phyloP scores from a whole-genome alignment of 2,888 invertebrate species.

The Nomada hirtipes region DNA sequence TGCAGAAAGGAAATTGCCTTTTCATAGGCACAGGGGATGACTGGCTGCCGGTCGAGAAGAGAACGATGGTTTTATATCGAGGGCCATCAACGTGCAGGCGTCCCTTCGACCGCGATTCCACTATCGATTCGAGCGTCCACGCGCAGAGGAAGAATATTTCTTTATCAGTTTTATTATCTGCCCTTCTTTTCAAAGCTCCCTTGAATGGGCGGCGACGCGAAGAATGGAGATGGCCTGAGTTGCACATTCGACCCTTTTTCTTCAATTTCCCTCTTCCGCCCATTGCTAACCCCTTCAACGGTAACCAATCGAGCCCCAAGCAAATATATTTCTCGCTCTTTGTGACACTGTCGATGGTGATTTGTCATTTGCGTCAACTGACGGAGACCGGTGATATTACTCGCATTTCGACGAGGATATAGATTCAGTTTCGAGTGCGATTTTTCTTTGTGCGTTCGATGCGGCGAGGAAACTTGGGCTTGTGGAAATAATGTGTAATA shows the following conservation, averaged over 20 bases:
- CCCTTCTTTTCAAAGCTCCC: conserved; percentile 20
- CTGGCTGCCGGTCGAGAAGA: conserved; percentile 31
- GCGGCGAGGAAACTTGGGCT: no score
- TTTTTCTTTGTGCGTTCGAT: background rate
- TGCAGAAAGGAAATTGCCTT: conserved; percentile 59
- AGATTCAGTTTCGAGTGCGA: background rate
- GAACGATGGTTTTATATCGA: conserved; percentile 57
- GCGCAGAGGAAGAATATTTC: conserved; percentile 55
- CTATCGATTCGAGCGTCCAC: conserved; percentile 72
- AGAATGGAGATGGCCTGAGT: conserved; percentile 4
- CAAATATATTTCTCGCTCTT: conserved; percentile 3
- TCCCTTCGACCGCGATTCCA: conserved; percentile 68
- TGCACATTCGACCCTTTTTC: conserved; percentile 1
- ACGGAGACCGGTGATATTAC: background rate
- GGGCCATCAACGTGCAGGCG: conserved; percentile 66
- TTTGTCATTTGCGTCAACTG: background rate
- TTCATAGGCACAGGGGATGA: conserved; percentile 52
- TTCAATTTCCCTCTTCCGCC: background rate
- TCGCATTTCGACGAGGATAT: background rate
- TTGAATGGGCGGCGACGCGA: conserved; percentile 22
- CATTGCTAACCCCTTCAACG: background rate
- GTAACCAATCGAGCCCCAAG: background rate
- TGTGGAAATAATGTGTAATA: no score
- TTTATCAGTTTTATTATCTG: conserved; percentile 51
- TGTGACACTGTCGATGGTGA: background rate